A percentile compares a stretch with the other conserved stretches of the same genome.
Evolutionary conservation across 2,113 vertebrate species (phyloP).

Genomic region (Martes martes): DNA sequence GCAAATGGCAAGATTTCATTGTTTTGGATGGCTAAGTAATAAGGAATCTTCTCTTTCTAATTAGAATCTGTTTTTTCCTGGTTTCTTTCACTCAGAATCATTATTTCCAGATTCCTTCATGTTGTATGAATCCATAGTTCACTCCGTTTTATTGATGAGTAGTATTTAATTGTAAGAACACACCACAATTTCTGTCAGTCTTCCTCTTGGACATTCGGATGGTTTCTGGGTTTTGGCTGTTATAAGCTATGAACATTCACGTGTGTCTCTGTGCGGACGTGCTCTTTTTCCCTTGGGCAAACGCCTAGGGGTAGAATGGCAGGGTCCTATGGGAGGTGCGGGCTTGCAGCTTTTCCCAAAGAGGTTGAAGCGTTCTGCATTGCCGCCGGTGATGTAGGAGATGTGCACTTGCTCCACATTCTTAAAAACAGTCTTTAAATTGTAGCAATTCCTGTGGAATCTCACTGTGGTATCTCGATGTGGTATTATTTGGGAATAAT

Average conservation of each 20-base stretch:
- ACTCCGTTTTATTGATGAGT: neutral
- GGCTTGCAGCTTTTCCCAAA: neutral
- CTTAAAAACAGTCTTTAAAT: neutral
- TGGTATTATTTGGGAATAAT: neutral
- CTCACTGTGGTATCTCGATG: neutral
- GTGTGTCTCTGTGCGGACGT: neutral
- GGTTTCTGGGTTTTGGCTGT: neutral
- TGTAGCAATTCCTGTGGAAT: neutral
- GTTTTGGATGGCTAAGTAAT: neutral
- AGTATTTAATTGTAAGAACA: neutral
- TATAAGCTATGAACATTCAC: neutral
- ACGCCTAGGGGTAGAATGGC: neutral
- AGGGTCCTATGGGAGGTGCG: neutral
- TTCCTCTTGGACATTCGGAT: neutral
- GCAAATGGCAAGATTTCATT: neutral
- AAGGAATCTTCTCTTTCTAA: neutral
- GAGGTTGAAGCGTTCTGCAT: neutral
- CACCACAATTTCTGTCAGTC: neutral
- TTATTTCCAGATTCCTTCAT: neutral
- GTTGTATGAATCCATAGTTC: neutral
- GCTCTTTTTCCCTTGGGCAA: neutral
- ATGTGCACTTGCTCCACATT: neutral
- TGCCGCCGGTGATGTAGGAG: neutral
- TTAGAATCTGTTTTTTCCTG: neutral
- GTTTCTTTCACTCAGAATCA: neutral